phyloP scores from a whole-genome alignment of 2,797 vertebrate genomes.

The Cichlasoma orientale region DNA sequence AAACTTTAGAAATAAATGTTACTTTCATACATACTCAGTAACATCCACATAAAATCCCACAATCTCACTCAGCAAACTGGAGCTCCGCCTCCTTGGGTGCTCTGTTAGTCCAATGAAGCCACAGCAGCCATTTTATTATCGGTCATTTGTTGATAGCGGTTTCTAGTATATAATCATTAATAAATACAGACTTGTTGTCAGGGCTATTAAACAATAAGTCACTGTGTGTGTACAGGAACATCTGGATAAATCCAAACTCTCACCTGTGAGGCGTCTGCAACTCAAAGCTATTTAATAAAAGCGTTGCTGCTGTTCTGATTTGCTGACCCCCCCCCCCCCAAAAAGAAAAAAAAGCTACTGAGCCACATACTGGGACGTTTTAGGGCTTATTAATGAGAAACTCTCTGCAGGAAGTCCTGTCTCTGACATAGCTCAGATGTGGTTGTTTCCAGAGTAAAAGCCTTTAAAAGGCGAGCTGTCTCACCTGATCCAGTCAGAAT shows the following conservation, averaged over 20 bases:
- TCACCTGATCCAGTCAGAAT: conserved; percentile 99
- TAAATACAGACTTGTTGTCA: background rate
- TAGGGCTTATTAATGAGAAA: background rate
- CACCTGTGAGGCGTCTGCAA: accelerated
- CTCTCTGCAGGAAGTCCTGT: background rate
- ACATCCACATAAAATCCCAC: no score
- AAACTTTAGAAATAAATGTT: no score
- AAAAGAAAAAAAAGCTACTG: background rate
- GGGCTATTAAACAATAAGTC: accelerated
- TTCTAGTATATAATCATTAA: background rate
- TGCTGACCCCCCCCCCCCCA: background rate
- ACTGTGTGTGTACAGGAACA: no score
- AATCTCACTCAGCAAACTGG: background rate
- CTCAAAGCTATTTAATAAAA: background rate
- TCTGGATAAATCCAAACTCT: background rate
- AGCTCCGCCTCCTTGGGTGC: no score
- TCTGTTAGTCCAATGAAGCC: background rate
- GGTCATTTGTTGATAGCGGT: background rate
- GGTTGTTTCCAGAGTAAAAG: background rate
- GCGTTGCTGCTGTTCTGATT: background rate
- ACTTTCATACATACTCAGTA: no score
- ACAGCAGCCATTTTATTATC: background rate
- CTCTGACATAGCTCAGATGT: background rate
- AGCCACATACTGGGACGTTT: background rate
- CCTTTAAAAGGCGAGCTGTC: background rate